A percentile compares a stretch with the other conserved stretches of the same genome.
These are phyloP conservation scores for Lota lota DNA, from an alignment of 2,113 vertebrate genomes.

Conservation along the genomic window DNA sequence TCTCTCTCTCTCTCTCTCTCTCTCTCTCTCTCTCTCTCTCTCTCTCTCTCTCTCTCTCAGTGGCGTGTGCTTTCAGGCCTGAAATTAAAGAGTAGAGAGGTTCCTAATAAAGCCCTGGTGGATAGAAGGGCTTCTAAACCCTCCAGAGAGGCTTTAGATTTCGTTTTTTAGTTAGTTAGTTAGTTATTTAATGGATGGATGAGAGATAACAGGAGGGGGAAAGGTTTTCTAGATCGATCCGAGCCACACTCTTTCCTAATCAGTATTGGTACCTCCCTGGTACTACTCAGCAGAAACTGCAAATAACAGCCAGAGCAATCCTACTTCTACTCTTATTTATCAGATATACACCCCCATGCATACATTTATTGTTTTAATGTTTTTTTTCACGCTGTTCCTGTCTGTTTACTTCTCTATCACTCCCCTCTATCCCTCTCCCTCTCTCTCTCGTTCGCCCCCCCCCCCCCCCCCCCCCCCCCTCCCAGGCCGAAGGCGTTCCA, in stretches of 20 bases:
- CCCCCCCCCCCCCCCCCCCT: background rate
- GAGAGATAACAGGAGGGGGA: background rate
- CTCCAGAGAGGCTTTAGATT: slow-evolving; percentile 20
- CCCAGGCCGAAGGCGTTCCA: slow-evolving; percentile 88
- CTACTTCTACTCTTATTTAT: too few species aligned
- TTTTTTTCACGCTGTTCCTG: too few species aligned
- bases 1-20: slow-evolving; percentile 19
- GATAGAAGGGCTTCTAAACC: slow-evolving; percentile 38
- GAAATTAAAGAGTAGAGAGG: slow-evolving; percentile 53
- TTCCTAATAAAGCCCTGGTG: slow-evolving; percentile 51
- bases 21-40: slow-evolving; percentile 13
- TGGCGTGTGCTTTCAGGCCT: slow-evolving; percentile 50
- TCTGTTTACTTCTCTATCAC: too few species aligned
- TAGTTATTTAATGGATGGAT: slow-evolving; percentile 9
- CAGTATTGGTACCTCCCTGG: too few species aligned
- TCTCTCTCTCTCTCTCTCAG: slow-evolving; percentile 38
- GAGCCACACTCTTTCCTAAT: too few species aligned
- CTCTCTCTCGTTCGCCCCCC: background rate
- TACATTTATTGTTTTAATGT: too few species aligned
- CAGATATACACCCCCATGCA: too few species aligned
- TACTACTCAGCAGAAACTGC: too few species aligned
- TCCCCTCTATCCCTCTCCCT: background rate
- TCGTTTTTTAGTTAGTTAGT: slow-evolving; percentile 20
- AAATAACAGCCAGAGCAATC: too few species aligned
- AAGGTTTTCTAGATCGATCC: background rate